These are phyloP conservation scores for Eurystomus gularis DNA, from an alignment of 2,113 vertebrate species.

Conservation along the genomic window DNA sequence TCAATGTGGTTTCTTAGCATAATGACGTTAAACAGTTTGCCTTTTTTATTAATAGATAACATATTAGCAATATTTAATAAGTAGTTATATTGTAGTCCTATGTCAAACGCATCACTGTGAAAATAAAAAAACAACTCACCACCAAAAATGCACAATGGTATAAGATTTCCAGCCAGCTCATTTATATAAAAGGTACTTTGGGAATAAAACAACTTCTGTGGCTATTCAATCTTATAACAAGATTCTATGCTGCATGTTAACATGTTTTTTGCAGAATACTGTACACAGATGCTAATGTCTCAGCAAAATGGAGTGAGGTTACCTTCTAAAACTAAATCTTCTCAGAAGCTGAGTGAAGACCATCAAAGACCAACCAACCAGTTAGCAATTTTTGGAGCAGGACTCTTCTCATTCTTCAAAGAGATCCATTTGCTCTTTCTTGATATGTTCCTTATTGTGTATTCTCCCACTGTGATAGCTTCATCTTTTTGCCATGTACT, in stretches of 20 bases:
- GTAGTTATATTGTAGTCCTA: neutral
- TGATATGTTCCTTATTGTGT: neutral
- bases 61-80: conserved; percentile 21
- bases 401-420: neutral
- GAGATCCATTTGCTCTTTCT: neutral
- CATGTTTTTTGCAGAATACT: neutral
- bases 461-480: neutral
- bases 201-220: neutral
- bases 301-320: neutral
- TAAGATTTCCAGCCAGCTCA: neutral
- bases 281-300: neutral
- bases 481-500: neutral
- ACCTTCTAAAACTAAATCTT: neutral
- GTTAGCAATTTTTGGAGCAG: neutral
- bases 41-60: neutral
- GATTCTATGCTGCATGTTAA: neutral
- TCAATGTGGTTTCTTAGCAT: neutral
- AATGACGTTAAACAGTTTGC: neutral
- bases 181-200: neutral
- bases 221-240: neutral
- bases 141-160: neutral
- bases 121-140: neutral
- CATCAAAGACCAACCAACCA: neutral
- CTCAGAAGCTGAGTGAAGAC: neutral
- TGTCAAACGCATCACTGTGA: neutral